Conservation (phyloP, 2,113 vertebrate species). For the Ailuropoda melanoleuca region DNA sequence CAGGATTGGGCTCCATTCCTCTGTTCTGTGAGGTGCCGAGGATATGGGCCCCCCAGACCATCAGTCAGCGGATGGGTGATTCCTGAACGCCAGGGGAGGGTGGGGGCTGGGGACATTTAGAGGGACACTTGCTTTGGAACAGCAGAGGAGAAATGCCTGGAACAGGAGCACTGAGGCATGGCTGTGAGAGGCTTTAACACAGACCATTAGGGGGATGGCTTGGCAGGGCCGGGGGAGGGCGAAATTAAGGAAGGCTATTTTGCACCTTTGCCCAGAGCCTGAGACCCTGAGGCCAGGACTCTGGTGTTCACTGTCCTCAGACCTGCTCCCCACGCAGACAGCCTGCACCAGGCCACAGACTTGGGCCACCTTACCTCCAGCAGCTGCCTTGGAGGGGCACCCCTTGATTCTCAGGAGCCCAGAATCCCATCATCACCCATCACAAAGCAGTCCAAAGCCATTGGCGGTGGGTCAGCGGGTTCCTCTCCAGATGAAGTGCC, state of each 20-base stretch:
- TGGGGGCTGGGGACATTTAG: accelerated
- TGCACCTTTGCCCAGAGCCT: neutral
- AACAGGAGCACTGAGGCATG: neutral
- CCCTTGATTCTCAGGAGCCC: neutral
- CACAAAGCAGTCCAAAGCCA: neutral
- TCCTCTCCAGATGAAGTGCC: neutral
- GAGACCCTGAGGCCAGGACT: neutral
- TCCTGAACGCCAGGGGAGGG: neutral
- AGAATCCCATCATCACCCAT: neutral
- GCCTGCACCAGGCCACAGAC: neutral
- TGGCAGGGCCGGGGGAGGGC: accelerated
- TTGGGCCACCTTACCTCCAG: neutral
- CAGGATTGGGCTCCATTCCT: neutral
- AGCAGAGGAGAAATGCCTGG: neutral
- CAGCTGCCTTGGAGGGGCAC: neutral
- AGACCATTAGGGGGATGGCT: accelerated
- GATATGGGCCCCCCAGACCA: too few relatives aligned
- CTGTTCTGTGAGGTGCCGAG: neutral
- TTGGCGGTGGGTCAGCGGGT: neutral
- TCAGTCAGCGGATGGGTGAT: neutral
- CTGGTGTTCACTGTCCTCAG: neutral
- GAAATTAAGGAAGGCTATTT: neutral
- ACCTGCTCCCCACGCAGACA: neutral
- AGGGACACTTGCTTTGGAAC: neutral
- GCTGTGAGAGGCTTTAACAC: neutral